Conservation (phyloP, 2,797 vertebrate genomes). For the Nyctibius grandis region DNA sequence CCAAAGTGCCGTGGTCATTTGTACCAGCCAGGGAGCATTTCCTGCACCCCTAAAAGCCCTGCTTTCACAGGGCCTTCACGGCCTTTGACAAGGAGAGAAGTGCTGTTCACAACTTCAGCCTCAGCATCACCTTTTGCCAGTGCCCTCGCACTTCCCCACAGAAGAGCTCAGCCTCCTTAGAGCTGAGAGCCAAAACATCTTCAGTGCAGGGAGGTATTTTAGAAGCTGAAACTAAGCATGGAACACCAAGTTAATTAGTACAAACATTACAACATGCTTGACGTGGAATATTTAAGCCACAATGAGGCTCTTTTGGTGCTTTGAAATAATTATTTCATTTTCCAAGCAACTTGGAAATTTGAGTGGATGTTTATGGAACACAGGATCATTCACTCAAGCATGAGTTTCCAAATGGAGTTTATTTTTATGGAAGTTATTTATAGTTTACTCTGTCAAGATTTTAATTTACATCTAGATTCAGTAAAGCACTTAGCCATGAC, state of each 20-base stretch:
- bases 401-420: neutral
- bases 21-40: too few relatives aligned
- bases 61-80: too few relatives aligned
- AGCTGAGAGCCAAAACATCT: neutral
- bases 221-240: neutral
- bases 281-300: neutral
- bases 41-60: too few relatives aligned
- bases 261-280: neutral
- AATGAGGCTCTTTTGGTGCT: neutral
- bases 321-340: neutral
- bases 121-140: too few relatives aligned
- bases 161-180: too few relatives aligned
- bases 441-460: neutral
- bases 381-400: neutral
- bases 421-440: neutral
- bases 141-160: accelerated
- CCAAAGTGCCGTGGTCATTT: too few relatives aligned
- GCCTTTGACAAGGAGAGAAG: too few relatives aligned
- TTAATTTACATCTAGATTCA: neutral
- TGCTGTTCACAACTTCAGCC: too few relatives aligned
- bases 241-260: neutral
- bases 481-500: neutral
- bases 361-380: neutral
- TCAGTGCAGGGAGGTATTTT: neutral
- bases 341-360: neutral